Conservation (phyloP, 2,797 vertebrate genomes). For the Jordanella pulchra region DNA sequence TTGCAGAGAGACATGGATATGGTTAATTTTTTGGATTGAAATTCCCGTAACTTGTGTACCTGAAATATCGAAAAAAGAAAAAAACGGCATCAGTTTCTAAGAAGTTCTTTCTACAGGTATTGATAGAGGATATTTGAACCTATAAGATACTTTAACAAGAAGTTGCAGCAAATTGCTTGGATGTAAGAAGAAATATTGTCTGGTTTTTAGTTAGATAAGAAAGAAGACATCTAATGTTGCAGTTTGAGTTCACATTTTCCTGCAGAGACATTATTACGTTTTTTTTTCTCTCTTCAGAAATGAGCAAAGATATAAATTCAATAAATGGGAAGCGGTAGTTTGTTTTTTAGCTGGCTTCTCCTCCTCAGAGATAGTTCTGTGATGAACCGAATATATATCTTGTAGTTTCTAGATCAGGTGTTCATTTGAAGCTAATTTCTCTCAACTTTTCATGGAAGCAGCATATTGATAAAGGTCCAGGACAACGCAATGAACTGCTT, state of each 20-base stretch:
- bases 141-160: neutral
- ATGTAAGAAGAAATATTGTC: neutral
- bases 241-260: neutral
- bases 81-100: neutral
- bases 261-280: constrained; percentile 5
- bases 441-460: constrained; percentile 73
- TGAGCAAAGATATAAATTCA: neutral
- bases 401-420: constrained; percentile 39
- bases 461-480: constrained; percentile 66
- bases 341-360: constrained; percentile 10
- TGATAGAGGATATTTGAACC: neutral
- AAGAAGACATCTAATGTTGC: constrained; percentile 8
- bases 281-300: constrained; percentile 4
- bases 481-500: constrained; percentile 44
- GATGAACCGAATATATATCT: constrained; percentile 11
- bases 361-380: constrained; percentile 10
- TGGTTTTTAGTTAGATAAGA: neutral
- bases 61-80: neutral
- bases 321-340: neutral
- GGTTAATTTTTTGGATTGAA: too few species aligned
- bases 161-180: neutral
- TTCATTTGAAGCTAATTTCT: constrained; percentile 69
- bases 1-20: neutral
- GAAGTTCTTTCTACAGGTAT: neutral
- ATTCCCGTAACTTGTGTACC: neutral